Evolutionary conservation across 2,888 invertebrate species (phyloP).

Genomic region (Molorchus minor): DNA sequence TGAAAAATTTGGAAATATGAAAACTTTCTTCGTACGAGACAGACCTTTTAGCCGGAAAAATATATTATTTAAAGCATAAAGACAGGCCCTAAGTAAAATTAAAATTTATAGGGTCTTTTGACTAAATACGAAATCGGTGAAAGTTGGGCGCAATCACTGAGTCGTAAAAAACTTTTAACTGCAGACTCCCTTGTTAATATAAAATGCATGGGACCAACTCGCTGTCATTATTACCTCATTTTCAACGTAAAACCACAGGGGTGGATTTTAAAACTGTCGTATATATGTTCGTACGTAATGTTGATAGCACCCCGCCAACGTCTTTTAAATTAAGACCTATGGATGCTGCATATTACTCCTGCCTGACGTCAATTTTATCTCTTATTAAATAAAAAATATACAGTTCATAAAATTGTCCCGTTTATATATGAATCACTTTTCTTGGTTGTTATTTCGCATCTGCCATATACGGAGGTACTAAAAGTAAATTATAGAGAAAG

Average conservation of each 20-base stretch:
- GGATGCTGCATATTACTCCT: slow-evolving; percentile 38
- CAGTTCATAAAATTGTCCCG: too few species aligned
- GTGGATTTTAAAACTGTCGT: slow-evolving; percentile 52
- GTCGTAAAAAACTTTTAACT: slow-evolving; percentile 53
- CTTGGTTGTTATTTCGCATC: too few species aligned
- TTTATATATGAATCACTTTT: too few species aligned
- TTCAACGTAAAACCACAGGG: slow-evolving; percentile 50
- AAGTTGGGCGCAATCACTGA: slow-evolving; percentile 41
- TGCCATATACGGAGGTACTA: too few species aligned
- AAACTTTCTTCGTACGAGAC: too few species aligned
- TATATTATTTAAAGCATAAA: slow-evolving; percentile 24
- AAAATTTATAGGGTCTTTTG: slow-evolving; percentile 47
- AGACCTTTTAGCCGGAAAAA: slow-evolving; percentile 12
- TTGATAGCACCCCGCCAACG: slow-evolving; percentile 47
- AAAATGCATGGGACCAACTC: slow-evolving; percentile 48
- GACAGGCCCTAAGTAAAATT: slow-evolving; percentile 46
- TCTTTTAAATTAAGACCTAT: slow-evolving; percentile 55
- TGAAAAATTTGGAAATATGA: too few species aligned
- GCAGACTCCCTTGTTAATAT: slow-evolving; percentile 52
- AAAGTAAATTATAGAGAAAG: too few species aligned
- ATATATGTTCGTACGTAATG: slow-evolving; percentile 49
- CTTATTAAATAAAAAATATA: too few species aligned
- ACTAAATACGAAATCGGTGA: slow-evolving; percentile 48
- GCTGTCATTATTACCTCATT: slow-evolving; percentile 57
- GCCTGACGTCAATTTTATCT: slow-evolving; percentile 1